Conservation (phyloP, 2,888 invertebrate genomes). For the Scaptomyza parva region DNA sequence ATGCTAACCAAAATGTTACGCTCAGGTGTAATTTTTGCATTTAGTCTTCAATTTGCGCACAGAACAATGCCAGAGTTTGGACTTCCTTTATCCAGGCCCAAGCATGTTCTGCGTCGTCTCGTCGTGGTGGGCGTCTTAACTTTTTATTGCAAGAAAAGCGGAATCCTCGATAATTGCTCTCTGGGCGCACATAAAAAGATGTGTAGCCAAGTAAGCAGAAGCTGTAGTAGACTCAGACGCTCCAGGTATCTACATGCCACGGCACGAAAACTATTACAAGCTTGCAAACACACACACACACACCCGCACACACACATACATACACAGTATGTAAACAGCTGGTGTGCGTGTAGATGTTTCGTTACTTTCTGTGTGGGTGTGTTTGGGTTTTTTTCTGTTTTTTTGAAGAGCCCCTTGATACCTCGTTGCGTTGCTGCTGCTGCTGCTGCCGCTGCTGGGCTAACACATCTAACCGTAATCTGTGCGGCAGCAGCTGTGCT, state of each 20-base stretch:
- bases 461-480: slow-evolving; percentile 54
- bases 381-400: slow-evolving; percentile 16
- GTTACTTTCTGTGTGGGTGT: slow-evolving; percentile 27
- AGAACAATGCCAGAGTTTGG: slow-evolving; percentile 24
- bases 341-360: slow-evolving; percentile 22
- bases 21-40: slow-evolving; percentile 74
- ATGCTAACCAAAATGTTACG: slow-evolving; percentile 52
- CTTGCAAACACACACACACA: slow-evolving; percentile 24
- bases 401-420: slow-evolving; percentile 73
- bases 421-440: slow-evolving; percentile 42
- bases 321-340: slow-evolving; percentile 36
- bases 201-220: slow-evolving; percentile 76
- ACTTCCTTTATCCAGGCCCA: slow-evolving; percentile 9
- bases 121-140: slow-evolving; percentile 61
- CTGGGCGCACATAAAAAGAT: slow-evolving; percentile 72
- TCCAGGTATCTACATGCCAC: slow-evolving; percentile 14
- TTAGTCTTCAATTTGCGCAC: slow-evolving; percentile 67
- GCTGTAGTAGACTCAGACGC: slow-evolving; percentile 38
- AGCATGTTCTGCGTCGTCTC: slow-evolving; percentile 8
- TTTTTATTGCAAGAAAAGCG: slow-evolving; percentile 76
- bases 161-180: slow-evolving; percentile 76
- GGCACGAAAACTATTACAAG: slow-evolving; percentile 60
- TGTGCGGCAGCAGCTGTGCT: slow-evolving; percentile 37
- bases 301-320: slow-evolving; percentile 20
- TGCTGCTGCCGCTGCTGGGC: too few species aligned